Conservation (phyloP, 2,888 invertebrate species). For the Parelbella ahira region DNA sequence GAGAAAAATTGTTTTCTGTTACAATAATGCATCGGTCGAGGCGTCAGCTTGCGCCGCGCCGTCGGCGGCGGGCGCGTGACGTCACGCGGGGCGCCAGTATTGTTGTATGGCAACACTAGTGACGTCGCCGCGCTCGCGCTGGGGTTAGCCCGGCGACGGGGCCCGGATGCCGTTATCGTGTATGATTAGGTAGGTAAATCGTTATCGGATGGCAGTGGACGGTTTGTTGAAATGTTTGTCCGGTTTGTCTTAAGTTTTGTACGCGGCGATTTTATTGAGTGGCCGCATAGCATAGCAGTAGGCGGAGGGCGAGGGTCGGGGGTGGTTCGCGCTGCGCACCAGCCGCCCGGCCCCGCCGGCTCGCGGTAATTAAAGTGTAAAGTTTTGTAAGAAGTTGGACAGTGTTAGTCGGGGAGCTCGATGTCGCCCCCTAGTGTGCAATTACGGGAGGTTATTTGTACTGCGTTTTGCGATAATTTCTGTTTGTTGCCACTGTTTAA, state of each 20-base stretch:
- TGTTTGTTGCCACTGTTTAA: conserved; percentile 31
- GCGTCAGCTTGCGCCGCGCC: conserved; percentile 3
- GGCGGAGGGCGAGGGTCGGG: conserved; percentile 37
- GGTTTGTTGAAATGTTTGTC: conserved; percentile 58
- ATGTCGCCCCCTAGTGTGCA: conserved; percentile 42
- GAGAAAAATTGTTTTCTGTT: conserved; percentile 34
- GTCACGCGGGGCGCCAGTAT: too few relatives aligned
- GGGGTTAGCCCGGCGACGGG: conserved; percentile 9
- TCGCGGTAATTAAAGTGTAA: conserved; percentile 47
- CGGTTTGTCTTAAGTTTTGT: conserved; percentile 64
- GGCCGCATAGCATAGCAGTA: conserved; percentile 64
- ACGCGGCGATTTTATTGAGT: conserved; percentile 77
- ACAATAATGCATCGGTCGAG: conserved; percentile 21
- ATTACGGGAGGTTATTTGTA: conserved; percentile 45
- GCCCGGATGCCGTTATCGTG: conserved; percentile 14
- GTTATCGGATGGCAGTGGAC: conserved; percentile 45
- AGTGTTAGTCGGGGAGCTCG: conserved; percentile 42
- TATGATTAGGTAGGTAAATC: conserved; percentile 29
- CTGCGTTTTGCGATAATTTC: conserved; percentile 43
- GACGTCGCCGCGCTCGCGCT: neutral
- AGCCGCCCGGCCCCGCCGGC: conserved; percentile 29
- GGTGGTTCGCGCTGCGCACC: too few relatives aligned
- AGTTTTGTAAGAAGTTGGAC: conserved; percentile 52
- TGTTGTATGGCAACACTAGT: too few relatives aligned
- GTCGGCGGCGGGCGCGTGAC: too few relatives aligned